phyloP scores from a whole-genome alignment of 2,113 vertebrate genomes.

The Noctilio leporinus region DNA sequence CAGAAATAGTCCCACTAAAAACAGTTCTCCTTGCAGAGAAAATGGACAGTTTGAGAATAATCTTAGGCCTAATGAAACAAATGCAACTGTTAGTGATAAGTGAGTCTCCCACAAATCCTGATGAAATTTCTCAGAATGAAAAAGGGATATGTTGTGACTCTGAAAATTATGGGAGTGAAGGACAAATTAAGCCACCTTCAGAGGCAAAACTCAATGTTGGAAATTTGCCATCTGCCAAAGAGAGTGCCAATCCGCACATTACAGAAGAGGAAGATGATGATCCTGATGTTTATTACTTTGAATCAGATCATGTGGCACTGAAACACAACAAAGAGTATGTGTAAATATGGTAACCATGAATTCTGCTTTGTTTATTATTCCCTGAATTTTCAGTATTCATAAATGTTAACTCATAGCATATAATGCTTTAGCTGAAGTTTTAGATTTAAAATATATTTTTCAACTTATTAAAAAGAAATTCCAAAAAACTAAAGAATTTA shows the following conservation, averaged over 20 bases:
- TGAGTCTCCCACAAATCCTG: constrained; percentile 74
- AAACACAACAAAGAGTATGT: constrained; percentile 99
- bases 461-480: not conserved
- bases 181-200: constrained; percentile 76
- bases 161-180: constrained; percentile 74
- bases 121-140: constrained; percentile 75
- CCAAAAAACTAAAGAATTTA: not conserved
- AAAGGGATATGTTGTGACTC: constrained; percentile 76
- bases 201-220: constrained; percentile 77
- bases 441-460: constrained; percentile 9
- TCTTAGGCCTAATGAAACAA: constrained; percentile 78
- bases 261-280: constrained; percentile 95
- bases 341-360: constrained; percentile 87
- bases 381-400: constrained; percentile 41
- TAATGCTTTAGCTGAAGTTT: not conserved
- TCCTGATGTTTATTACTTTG: constrained; percentile 99
- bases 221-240: constrained; percentile 84
- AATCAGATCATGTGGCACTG: constrained; percentile 99
- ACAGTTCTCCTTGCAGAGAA: constrained; percentile 87
- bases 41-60: constrained; percentile 86
- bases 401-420: constrained; percentile 7
- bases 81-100: constrained; percentile 75
- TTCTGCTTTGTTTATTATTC: constrained; percentile 83
- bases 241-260: constrained; percentile 82
- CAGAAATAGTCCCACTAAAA: constrained; percentile 87